Base-by-base conservation (phyloP, 2,888 invertebrate species). In the Xestia rhomboidea region DNA sequence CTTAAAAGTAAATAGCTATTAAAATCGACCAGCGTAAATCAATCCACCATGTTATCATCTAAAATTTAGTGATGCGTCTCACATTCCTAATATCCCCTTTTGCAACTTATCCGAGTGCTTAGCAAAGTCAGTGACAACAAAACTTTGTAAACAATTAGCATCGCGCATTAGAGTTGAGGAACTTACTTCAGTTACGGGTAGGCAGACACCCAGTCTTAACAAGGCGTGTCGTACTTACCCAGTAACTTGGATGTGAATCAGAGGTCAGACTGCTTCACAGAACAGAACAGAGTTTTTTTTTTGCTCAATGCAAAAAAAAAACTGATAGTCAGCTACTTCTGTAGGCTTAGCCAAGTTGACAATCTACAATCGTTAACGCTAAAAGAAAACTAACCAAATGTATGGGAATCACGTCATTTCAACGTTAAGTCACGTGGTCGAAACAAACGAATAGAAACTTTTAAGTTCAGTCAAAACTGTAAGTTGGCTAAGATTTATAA, bases 121-220 rank as follows among this genome's bases (percentile, higher is more conserved):
- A 62, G 49, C 67, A 27, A 88, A 85, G 79, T 62, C 64, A 79
- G 77, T 75, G 75, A 79, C 73, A 85, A 78, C 82, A 78, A 78
- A 82, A 88, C 63, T 86, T 85, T 73, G 74, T 57, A 77, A 82
- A 85, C 76, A 78, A 85, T 85, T 87, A 79, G 64, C 73, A 72
- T 73, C n/a, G 44, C 7, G 24, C 27, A 73, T 75, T 83, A 63
- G 70, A 86, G 79, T 83, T 86, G 60, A 62, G 66, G 60, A 79
- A 86, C 71, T 76, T 57, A 27, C 7, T 57, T 57, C 7, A 57
- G 27, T 54, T 54, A 27, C 4, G 54, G 54, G 18, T 49, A n/a
- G 51, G n/a, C 11, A 54, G n/a, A n/a, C 13, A 13, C 2, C 54
- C 54, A 54, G n/a, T 54, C n/a, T n/a, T 54, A 13, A 4, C n/a